Base-by-base conservation (phyloP, 2,113 vertebrate genomes). In the Rhadina sibilatrix region DNA sequence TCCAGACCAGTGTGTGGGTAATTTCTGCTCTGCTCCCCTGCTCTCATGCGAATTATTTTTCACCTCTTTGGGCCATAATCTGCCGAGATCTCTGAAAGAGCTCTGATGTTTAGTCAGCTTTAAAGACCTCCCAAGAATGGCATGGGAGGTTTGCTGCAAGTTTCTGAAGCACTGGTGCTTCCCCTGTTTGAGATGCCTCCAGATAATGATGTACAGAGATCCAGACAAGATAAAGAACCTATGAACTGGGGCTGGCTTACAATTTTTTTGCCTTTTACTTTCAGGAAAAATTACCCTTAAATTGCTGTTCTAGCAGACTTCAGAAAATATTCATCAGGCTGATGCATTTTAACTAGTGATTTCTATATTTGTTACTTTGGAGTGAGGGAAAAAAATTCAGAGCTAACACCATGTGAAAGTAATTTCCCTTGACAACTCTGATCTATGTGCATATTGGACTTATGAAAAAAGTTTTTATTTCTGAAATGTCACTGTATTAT, bases 1-100 rank as follows among this genome's bases (percentile, higher is more conserved):
- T 65, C 23, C 13, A 5, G 16, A 6, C 0, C 0, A 59, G 53
- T 1, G 2, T 0, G 7, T 57, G 61, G 53, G 65, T 83, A 61
- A n/a, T 12, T 84, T 84, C 40, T 4, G 9, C 71, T 56, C 9
- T 2, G 44, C 47, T 63, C 35, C 27, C 57, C 25, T 37, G 47
- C 47, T 82, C 20, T 31, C 64, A 44, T 1, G 2, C 24, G 12
- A 10, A 5, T 27, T 4, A 9, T 30, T 84, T 75, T 57, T 66
- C 17, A 46, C 9, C 12, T 84, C 30, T 66, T 61, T 5, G 12
- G 18, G 60, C 28, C 27, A 3, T 56, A 37, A 65, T 76, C 53
- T 85, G 33, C 23, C 0, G 0, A 42, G 49, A 28, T 75, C 30
- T 87, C 78, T 33, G n/a, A 54, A 76, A 50, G 65, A 16, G 35